Evolutionary conservation across 2,113 vertebrate genomes (phyloP).

Genomic region (Geothlypis trichas): DNA sequence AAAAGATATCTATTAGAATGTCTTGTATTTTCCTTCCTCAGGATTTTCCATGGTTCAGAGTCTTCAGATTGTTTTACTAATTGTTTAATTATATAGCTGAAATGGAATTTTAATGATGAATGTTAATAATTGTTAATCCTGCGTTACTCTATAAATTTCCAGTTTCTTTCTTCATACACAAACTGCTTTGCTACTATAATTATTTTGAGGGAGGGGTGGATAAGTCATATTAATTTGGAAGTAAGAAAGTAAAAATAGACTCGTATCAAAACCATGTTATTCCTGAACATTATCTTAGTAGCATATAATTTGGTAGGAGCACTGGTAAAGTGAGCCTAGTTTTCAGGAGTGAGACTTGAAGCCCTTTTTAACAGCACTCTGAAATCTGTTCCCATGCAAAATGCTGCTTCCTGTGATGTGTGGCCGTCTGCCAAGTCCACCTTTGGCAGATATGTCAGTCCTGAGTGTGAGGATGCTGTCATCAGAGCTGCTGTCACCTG

Average conservation of each 20-base stretch:
- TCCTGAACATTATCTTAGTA: neutral
- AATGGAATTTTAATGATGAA: neutral
- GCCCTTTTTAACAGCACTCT: neutral
- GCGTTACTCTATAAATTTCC: neutral
- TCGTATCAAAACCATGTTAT: neutral
- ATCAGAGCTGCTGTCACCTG: neutral
- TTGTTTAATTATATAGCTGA: neutral
- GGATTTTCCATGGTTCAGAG: neutral
- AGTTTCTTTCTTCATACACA: neutral
- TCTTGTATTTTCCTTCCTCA: neutral
- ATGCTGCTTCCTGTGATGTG: neutral
- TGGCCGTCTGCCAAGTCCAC: neutral
- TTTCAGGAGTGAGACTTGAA: neutral
- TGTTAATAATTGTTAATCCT: neutral
- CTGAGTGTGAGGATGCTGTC: neutral
- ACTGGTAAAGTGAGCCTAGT: neutral
- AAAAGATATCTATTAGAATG: neutral
- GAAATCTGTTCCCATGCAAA: neutral
- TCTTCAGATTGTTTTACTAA: neutral
- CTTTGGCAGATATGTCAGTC: neutral
- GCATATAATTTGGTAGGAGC: neutral
- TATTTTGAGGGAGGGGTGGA: neutral
- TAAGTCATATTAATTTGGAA: neutral
- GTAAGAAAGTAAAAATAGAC: neutral
- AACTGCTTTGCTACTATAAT: neutral